These are phyloP conservation scores for Myiothlypis chrysogaster DNA, from an alignment of 2,797 vertebrate species.

Conservation along the genomic window DNA sequence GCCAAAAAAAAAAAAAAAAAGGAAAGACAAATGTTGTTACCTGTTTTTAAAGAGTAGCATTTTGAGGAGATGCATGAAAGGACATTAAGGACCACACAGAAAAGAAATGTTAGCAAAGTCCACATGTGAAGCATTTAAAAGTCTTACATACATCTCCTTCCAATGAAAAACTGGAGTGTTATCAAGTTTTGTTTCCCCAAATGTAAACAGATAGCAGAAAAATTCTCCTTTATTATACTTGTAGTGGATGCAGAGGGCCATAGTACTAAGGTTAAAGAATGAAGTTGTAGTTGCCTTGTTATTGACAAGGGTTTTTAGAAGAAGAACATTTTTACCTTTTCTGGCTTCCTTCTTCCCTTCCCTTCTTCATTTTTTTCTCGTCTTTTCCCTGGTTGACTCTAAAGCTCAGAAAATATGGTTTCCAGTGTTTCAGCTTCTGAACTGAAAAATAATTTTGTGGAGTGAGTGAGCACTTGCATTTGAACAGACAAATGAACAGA, in stretches of 20 bases:
- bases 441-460: background rate
- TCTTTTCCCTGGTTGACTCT: background rate
- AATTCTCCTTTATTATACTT: background rate
- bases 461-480: background rate
- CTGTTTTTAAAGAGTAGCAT: background rate
- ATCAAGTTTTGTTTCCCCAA: background rate
- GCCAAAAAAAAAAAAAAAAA: background rate
- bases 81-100: background rate
- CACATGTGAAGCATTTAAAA: background rate
- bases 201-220: background rate
- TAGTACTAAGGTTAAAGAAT: background rate
- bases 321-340: background rate
- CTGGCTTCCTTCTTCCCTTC: background rate
- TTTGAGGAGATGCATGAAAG: background rate
- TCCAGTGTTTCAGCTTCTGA: background rate
- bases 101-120: background rate
- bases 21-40: background rate
- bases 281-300: background rate
- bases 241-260: background rate
- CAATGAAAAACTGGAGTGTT: background rate
- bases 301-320: background rate
- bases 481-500: background rate
- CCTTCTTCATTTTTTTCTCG: background rate
- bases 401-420: background rate
- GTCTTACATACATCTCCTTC: background rate